phyloP scores from a whole-genome alignment of 2,888 invertebrate species.

The Ennomos fuscantarius region DNA sequence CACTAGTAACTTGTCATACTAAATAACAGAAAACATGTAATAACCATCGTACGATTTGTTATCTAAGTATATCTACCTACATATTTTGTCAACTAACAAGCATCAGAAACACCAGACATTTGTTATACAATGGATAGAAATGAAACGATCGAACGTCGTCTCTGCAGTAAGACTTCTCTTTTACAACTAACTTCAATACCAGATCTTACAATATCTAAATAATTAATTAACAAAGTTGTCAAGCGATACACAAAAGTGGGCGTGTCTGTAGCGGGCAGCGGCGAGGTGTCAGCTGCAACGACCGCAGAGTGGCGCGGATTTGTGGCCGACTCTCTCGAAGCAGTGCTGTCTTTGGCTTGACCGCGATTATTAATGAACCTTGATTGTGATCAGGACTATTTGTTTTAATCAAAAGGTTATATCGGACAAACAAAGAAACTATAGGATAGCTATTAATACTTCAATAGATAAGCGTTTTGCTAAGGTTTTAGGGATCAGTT shows the following conservation, averaged over 20 bases:
- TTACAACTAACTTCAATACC: conserved; percentile 5
- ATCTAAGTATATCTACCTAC: too few relatives aligned
- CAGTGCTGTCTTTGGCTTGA: conserved; percentile 58
- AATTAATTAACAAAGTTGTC: conserved; percentile 68
- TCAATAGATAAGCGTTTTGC: background rate
- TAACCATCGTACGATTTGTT: too few relatives aligned
- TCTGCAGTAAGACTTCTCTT: background rate
- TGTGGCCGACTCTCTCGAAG: conserved; percentile 71
- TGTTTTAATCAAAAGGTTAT: conserved; percentile 21
- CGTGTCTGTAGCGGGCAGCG: conserved; percentile 60
- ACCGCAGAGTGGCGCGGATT: conserved; percentile 67
- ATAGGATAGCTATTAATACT: too few relatives aligned
- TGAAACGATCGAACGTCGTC: too few relatives aligned
- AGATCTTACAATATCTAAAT: conserved; percentile 30
- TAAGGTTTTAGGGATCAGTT: background rate
- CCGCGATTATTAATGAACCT: conserved; percentile 63
- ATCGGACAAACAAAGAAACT: conserved; percentile 1
- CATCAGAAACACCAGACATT: too few relatives aligned
- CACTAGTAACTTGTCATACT: too few relatives aligned
- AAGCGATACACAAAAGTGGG: conserved; percentile 75
- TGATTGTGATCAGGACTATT: conserved; percentile 42
- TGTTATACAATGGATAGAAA: too few relatives aligned
- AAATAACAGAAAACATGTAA: too few relatives aligned
- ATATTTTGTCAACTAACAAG: too few relatives aligned
- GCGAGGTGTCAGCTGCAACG: conserved; percentile 70